Evolutionary conservation across 2,888 invertebrate genomes (phyloP), one percentile per base, ranked within the genome.

Genomic region (Anarsia innoxiella): DNA sequence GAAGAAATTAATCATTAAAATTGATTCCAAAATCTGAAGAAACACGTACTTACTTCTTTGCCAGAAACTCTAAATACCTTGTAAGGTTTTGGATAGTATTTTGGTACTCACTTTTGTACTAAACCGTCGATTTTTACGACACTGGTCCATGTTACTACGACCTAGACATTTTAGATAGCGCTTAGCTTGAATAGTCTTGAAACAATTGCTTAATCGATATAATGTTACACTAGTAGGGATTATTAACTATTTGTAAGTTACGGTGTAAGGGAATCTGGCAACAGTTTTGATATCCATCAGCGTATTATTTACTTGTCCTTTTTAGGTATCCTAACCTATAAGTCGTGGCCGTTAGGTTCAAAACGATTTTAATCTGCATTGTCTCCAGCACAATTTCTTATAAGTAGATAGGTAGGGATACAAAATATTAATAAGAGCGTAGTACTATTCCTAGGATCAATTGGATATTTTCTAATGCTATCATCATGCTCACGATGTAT

Each of bases 91-190:
- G 66, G 62, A 73, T 74, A 69, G 66, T 79, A 77, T 80, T 79
- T 82, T 80, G 78, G 78, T 80, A 80, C 73, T 72, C 65, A 66
- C 47, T 78, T 80, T 80, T 82, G 76, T 82, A 80, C 70, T 74
- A 51, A 65, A 49, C 59, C 56, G 77, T 78, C 75, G 72, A 51
- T 45, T 57, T 56, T 58, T 59, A 62, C 66, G 77, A 73, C 70
- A 65, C 48, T 58, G 64, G 82, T 80, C 82, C 80, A 77, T 72
- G 50, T 71, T 68, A 61, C 53, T 71, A 73, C 64, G 65, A 74
- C 66, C 62, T 72, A 63, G 49, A 43, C 55, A 49, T 61, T 45
- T 58, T 66, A 64, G 59, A 59, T 64, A 74, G 66, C 55, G 70
- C 67, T 72, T 78, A 80, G 80, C 80, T 75, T 79, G 61, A 60